These are phyloP conservation scores for Thymelicus sylvestris DNA, from an alignment of 2,888 invertebrate species.

Conservation along the genomic window DNA sequence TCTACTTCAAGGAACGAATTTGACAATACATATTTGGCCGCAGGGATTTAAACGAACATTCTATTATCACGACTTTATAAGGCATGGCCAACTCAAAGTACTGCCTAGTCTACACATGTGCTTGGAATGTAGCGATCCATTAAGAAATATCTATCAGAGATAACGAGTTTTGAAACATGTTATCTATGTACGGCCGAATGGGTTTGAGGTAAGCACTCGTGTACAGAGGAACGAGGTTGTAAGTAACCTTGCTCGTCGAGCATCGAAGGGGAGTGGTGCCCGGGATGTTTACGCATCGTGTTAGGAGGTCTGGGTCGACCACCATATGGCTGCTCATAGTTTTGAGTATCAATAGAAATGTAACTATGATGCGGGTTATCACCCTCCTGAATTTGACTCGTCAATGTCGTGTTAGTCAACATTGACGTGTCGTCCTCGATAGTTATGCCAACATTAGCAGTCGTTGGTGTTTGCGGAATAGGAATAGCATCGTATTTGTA, in stretches of 20 bases:
- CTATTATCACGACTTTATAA: conserved; percentile 71
- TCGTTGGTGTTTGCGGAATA: conserved; percentile 76
- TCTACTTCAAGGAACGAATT: conserved; percentile 62
- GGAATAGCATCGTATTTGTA: conserved; percentile 88
- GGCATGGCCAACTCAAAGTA: conserved; percentile 72
- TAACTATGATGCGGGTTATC: conserved; percentile 88
- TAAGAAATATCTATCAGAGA: conserved; percentile 73
- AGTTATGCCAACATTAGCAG: conserved; percentile 78
- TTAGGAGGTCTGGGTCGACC: conserved; percentile 77
- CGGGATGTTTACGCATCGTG: conserved; percentile 75
- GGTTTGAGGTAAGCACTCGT: conserved; percentile 81
- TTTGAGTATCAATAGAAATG: conserved; percentile 86
- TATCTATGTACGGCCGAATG: conserved; percentile 77
- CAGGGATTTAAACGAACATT: conserved; percentile 60
- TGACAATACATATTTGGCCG: conserved; percentile 60
- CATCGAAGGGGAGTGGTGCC: conserved; percentile 75
- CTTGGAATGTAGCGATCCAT: conserved; percentile 81
- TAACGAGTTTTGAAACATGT: conserved; percentile 67
- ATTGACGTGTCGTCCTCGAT: conserved; percentile 86
- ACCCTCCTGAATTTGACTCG: conserved; percentile 87
- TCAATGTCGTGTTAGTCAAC: conserved; percentile 86
- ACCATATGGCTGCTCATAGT: conserved; percentile 79
- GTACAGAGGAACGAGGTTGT: conserved; percentile 80
- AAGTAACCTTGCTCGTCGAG: conserved; percentile 82
- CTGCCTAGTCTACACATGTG: conserved; percentile 75